Evolutionary conservation across 2,797 vertebrate genomes (phyloP).

Genomic region (Chrysolophus pictus): DNA sequence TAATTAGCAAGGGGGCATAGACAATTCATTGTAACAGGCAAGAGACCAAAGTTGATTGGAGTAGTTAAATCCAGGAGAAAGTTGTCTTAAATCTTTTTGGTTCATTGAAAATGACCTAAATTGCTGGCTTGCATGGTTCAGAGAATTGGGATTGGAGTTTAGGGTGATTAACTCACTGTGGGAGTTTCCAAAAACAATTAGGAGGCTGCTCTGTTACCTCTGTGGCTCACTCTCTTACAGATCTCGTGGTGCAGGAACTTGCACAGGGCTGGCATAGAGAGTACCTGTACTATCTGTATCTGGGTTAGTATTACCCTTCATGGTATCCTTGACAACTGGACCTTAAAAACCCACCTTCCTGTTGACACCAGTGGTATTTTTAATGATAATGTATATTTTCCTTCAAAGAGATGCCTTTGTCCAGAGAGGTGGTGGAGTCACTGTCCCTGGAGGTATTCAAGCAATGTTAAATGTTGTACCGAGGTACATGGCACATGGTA

Average conservation of each 20-base stretch:
- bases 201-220: background rate
- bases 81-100: background rate
- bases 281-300: background rate
- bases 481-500: no score
- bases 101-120: background rate
- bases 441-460: no score
- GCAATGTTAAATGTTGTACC: no score
- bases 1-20: background rate
- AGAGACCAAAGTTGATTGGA: background rate
- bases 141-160: background rate
- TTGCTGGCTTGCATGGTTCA: background rate
- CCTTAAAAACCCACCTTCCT: background rate
- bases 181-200: background rate
- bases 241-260: background rate
- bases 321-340: background rate
- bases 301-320: background rate
- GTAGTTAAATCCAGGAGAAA: background rate
- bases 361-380: background rate
- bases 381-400: background rate
- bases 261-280: background rate
- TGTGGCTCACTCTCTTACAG: background rate
- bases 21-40: fast-evolving
- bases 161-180: background rate
- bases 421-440: no score
- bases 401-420: background rate